Conservation (phyloP, 2,888 invertebrate genomes). For the Nephrotoma guestfalica region DNA sequence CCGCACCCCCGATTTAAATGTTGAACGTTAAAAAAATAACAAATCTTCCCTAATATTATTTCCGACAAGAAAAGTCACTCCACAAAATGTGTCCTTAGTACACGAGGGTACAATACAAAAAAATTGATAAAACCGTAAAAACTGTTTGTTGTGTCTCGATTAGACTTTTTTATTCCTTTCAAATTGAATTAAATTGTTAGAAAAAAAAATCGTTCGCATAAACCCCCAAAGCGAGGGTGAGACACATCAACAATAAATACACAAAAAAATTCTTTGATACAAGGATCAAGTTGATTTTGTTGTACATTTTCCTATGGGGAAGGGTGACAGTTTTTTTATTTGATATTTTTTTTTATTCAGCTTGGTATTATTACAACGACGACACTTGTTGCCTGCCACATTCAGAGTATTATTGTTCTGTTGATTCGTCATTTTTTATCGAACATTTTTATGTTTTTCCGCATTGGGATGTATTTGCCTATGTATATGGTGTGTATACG, state of each 20-base stretch:
- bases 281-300: background rate
- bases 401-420: background rate
- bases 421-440: background rate
- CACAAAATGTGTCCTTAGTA: background rate
- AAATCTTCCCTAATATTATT: background rate
- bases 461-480: background rate
- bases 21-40: background rate
- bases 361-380: background rate
- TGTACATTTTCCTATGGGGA: background rate
- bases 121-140: background rate
- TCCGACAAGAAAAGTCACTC: background rate
- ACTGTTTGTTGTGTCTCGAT: background rate
- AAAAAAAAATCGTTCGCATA: background rate
- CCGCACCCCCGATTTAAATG: background rate
- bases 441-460: background rate
- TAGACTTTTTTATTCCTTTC: background rate
- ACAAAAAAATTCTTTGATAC: background rate
- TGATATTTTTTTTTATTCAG: background rate
- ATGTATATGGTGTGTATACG: background rate
- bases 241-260: background rate
- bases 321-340: background rate
- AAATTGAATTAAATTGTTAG: background rate
- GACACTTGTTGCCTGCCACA: background rate
- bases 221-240: background rate
- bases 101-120: background rate